Base-by-base conservation (phyloP, 2,113 vertebrate genomes). In the Drymodes brunneopygia region DNA sequence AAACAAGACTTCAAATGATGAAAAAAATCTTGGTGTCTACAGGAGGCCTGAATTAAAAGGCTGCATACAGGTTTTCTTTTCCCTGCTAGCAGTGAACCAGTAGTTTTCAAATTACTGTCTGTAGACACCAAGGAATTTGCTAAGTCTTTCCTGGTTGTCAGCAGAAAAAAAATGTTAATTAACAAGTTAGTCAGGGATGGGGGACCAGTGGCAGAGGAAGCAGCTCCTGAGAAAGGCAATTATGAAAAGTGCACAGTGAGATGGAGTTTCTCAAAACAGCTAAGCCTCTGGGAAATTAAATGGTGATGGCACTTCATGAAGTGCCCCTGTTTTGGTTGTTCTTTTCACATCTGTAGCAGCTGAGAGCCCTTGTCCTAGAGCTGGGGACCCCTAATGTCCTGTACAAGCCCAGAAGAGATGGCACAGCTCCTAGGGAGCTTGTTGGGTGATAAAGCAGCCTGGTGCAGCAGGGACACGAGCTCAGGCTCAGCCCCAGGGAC, bases 281-380 rank as follows among this genome's bases (percentile, higher is more conserved):
- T 50, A 62, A 81, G 25, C 87, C 70, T 84, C 78, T 85, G 84
- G 90, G 61, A 94, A 87, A 87, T 94, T 74, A 87, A 82, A 58
- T 45, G 21, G 29, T 64, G 56, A 74, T 56, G 53, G 19, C 54
- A 53, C 23, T 86, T 88, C 54, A 48, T 53, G 75, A 80, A 77
- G 7, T 65, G 50, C 8, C 28, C 14, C 42, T 61, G 11, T 44
- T 91, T 66, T 65, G 54, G 35, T 51, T 51, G 28, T 25, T 92
- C 36, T 62, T 87, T 91, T 87, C 61, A 66, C 25, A 29, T 27
- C 64, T 54, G 8, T 7, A 42, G 6, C 35, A 78, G 9, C 20
- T 65, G 69, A 24, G 56, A 78, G 40, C 23, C 47, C 45, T 65
- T 82, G 66, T 90, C 33, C 36, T 36, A 16, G 58, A 45, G 15